These are phyloP conservation scores for Glyphotaelius pellucidus DNA, from an alignment of 2,888 invertebrate species.

Conservation along the genomic window DNA sequence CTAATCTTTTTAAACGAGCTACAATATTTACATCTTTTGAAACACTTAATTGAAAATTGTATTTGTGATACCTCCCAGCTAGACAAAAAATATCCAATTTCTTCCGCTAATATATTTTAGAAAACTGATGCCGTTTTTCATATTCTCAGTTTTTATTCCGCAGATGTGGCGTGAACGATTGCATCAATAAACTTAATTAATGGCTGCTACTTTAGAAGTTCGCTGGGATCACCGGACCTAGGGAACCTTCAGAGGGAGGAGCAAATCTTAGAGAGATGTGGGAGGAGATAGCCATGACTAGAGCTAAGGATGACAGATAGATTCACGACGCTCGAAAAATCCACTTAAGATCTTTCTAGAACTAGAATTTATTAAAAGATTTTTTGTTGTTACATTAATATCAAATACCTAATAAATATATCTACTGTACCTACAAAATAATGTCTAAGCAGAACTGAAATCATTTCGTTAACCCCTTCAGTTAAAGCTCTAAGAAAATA, in stretches of 20 bases:
- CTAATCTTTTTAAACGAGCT: too few relatives aligned
- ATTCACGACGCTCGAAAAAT: not conserved
- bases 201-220: slow-evolving; percentile 26
- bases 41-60: not conserved
- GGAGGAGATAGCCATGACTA: not conserved
- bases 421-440: too few relatives aligned
- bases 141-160: slow-evolving; percentile 10
- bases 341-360: not conserved
- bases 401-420: too few relatives aligned
- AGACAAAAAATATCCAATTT: not conserved
- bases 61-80: not conserved
- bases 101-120: not conserved
- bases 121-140: not conserved
- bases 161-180: slow-evolving; percentile 57
- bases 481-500: too few relatives aligned
- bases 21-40: too few relatives aligned
- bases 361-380: not conserved
- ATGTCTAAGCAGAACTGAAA: too few relatives aligned
- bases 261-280: not conserved
- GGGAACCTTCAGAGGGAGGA: not conserved
- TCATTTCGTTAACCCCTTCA: too few relatives aligned
- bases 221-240: slow-evolving; percentile 6
- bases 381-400: not conserved
- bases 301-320: not conserved
- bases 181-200: slow-evolving; percentile 62